Percentiles rank a stretch among this genome's conserved stretches.
These are phyloP conservation scores for Dichetophora obliterata DNA, from an alignment of 2,888 invertebrate genomes.

Conservation along the genomic window DNA sequence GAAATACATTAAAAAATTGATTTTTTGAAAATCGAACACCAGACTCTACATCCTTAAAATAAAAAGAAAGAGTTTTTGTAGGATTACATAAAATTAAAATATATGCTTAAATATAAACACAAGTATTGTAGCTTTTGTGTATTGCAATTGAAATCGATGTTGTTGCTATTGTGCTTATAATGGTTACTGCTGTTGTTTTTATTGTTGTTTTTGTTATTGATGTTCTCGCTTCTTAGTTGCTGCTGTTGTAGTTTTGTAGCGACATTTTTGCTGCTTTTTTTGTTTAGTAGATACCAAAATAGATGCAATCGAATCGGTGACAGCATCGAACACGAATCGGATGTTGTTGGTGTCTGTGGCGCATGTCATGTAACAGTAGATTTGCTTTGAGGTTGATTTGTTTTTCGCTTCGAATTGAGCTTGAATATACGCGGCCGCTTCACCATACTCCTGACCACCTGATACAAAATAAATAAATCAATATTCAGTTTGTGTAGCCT, in stretches of 20 bases:
- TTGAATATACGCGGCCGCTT: conserved; percentile 99
- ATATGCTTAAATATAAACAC: too few species aligned
- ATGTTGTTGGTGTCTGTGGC: conserved; percentile 99
- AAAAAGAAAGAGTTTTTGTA: too few species aligned
- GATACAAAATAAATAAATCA: conserved; percentile 34
- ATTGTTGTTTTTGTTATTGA: conserved; percentile 24
- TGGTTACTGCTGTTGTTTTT: conserved; percentile 32
- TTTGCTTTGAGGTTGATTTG: conserved; percentile 99
- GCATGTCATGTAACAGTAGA: conserved; percentile 99
- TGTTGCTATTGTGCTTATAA: conserved; percentile 7
- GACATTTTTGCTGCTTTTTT: too few species aligned
- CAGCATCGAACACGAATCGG: conserved; percentile 99
- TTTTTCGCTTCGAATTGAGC: conserved; percentile 99
- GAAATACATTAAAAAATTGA: too few species aligned
- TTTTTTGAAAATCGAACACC: too few species aligned
- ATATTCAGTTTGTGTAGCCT: background rate
- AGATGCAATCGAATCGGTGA: conserved; percentile 99
- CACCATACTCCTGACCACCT: conserved; percentile 99
- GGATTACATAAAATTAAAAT: too few species aligned
- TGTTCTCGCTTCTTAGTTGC: conserved; percentile 35
- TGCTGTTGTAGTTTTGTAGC: conserved; percentile 40
- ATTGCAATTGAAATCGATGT: background rate
- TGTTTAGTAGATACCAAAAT: conserved; percentile 95
- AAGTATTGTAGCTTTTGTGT: background rate
- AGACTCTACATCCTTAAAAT: too few species aligned